Conservation (phyloP, 2,797 vertebrate species). For the Falco naumanni region DNA sequence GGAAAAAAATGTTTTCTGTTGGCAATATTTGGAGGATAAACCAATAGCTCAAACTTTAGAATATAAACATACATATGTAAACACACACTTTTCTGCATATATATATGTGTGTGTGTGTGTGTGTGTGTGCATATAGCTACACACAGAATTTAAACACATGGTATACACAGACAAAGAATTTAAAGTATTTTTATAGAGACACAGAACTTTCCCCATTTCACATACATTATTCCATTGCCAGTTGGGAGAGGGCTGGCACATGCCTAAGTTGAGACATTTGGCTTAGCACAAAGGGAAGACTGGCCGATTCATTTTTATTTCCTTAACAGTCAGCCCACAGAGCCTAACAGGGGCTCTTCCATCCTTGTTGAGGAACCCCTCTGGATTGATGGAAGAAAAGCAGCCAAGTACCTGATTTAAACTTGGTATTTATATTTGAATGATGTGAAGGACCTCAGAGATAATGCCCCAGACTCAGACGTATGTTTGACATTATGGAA, state of each 20-base stretch:
- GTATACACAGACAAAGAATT: neutral
- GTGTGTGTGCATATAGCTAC: no score
- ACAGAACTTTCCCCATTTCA: neutral
- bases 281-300: neutral
- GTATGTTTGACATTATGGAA: neutral
- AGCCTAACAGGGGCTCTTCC: neutral
- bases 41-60: neutral
- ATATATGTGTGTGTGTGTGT: no score
- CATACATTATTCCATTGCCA: neutral
- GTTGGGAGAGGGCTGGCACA: neutral
- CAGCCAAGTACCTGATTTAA: neutral
- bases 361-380: neutral
- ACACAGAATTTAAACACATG: neutral
- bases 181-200: neutral
- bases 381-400: neutral
- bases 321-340: neutral
- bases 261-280: neutral
- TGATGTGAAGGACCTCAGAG: neutral
- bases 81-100: neutral
- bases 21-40: neutral
- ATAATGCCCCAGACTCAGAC: neutral
- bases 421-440: neutral
- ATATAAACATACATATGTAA: neutral
- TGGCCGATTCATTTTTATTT: neutral
- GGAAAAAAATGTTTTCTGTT: neutral